phyloP scores from a whole-genome alignment of 2,797 vertebrate genomes.

The Fundulus diaphanus region DNA sequence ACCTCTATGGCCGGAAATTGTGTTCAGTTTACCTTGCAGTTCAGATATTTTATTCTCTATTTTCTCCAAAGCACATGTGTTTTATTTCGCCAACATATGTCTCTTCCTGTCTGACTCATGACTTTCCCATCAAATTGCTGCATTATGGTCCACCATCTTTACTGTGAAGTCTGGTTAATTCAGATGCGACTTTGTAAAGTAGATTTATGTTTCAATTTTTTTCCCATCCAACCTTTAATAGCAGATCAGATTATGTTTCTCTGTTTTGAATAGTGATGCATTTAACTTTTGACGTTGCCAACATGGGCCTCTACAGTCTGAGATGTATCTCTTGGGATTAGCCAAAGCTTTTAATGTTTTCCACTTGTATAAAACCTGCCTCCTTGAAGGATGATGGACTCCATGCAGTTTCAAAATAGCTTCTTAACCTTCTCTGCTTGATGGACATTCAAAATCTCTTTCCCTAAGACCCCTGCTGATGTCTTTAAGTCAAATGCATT shows the following conservation, averaged over 20 bases:
- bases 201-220: not conserved
- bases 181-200: not conserved
- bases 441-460: not conserved
- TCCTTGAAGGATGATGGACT: not conserved
- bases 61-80: too few species aligned
- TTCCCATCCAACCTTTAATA: not conserved
- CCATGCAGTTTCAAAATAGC: not conserved
- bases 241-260: too few species aligned
- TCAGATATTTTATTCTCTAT: too few species aligned
- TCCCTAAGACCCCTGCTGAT: not conserved
- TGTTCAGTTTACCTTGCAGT: too few species aligned
- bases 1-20: too few species aligned
- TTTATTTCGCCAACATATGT: too few species aligned
- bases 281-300: not conserved
- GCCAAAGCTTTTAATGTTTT: not conserved
- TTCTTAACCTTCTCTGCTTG: not conserved
- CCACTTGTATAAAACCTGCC: not conserved
- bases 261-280: not conserved
- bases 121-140: too few species aligned
- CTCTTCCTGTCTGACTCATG: too few species aligned
- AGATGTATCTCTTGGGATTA: not conserved
- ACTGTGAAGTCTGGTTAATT: not conserved
- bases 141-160: not conserved
- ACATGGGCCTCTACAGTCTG: not conserved
- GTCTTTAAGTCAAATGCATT: not conserved